Base-by-base conservation (phyloP, 2,113 vertebrate species). In the Romanogobio albipinnatus region DNA sequence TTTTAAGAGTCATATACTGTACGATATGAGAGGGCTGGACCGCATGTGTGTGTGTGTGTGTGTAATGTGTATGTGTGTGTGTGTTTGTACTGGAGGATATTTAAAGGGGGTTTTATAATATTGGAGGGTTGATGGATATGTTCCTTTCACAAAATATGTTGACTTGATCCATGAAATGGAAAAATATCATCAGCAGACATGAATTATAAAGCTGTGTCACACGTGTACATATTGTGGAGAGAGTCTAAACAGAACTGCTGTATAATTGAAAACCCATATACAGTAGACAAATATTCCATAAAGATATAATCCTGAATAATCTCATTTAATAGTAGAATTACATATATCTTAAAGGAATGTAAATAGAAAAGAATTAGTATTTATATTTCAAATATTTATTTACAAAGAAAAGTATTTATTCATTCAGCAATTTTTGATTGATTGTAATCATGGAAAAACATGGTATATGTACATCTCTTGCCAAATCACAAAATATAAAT, bases 351-450 rank as follows among this genome's bases (percentile, higher is more conserved):
- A 84, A 86, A 59, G 53, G 47, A 86, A 83, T 76, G 71, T 53
- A 76, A 86, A 84, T 78, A 84, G 26, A 62, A 86, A 33, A 84
- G n/a, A 73, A 86, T 36, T 66, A 47, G 33, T 76, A 87, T 87
- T 45, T 84, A 84, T 89, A 87, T 86, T 64, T 84, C 79, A 76
- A 84, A 76, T 68, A 82, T 89, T 84, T 88, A 87, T 87, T 81
- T 87, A 86, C 76, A 86, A 80, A 81, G 59, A 82, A 75, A 79
- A 86, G 76, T 47, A 83, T 87, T 49, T 43, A 26, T 84, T 86
- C 81, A 84, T 84, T 47, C 71, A 85, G 77, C 81, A 86, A 39
- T 82, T 87, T 78, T 84, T 83, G 82, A 86, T 86, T 76, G 59
- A 76, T 76, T 86, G 58, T 68, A 82, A 85, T 45, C 68, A 76